These are phyloP conservation scores for Glossosoma conforme DNA, from an alignment of 1,140 invertebrate species.

Conservation along the genomic window DNA sequence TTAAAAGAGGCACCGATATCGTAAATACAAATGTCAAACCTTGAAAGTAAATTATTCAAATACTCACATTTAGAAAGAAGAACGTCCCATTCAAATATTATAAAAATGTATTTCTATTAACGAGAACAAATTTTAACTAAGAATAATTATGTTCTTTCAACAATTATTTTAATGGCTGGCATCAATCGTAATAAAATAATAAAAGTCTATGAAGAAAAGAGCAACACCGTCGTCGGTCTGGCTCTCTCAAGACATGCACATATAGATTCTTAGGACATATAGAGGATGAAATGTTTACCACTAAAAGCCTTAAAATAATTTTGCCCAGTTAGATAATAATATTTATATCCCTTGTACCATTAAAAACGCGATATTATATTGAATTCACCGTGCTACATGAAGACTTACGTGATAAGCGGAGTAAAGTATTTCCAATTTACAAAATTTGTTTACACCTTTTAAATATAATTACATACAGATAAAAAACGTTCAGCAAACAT, in stretches of 20 bases:
- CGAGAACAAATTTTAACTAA: conserved; percentile 6
- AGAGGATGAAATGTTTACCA: conserved; percentile 16
- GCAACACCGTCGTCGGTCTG: background rate
- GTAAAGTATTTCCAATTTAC: conserved; percentile 7
- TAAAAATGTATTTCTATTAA: conserved; percentile 1
- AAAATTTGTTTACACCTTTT: conserved; percentile 5
- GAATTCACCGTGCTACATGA: conserved; percentile 7
- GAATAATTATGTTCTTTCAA: conserved; percentile 7
- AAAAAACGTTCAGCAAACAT: conserved; percentile 23
- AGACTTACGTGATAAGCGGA: conserved; percentile 7
- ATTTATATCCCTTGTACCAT: conserved; percentile 20
- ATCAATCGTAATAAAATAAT: conserved; percentile 11
- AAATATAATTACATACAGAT: conserved; percentile 17
- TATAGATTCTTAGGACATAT: conserved; percentile 6
- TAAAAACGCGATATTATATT: conserved; percentile 7
- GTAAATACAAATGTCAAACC: too few species aligned
- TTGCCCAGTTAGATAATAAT: conserved; percentile 6
- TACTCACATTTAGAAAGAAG: too few species aligned
- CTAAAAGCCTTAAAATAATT: conserved; percentile 19
- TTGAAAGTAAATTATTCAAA: too few species aligned
- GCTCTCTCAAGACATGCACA: background rate
- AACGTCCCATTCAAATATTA: too few species aligned
- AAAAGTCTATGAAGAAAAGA: background rate
- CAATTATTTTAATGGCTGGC: conserved; percentile 13
- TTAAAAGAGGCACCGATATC: too few species aligned